Evolutionary conservation across 2,888 invertebrate genomes (phyloP), one percentile per base, ranked within the genome.

Genomic region (Meandrusa payeni): DNA sequence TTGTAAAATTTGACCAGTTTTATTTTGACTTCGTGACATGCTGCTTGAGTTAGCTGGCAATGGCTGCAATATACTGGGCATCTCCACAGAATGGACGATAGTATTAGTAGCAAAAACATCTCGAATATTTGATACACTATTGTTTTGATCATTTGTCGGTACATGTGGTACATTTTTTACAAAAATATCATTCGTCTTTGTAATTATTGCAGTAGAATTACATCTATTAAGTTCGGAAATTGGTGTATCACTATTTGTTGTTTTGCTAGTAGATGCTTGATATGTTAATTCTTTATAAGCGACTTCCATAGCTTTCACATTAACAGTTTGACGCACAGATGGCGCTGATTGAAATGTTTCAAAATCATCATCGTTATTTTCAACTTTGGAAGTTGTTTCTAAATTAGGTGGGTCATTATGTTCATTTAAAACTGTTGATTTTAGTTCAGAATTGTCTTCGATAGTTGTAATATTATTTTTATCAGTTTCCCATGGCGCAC

Each of bases 341-440:
- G 82, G 76, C 31, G 80, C 86, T 28, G 79, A 82, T 61, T 88
- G 82, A 58, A 87, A 88, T 60, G 76, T 81, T 56, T 85, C 78
- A 57, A 87, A 88, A 11, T 87, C 87, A 48, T 87, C 86, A 43
- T 82, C 79, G 22, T 50, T 34, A 38, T 38, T 47, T 2, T 43
- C 47, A n/a, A 17, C 26, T 13, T 38, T 45, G n/a, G 27, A 9
- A 6, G 23, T 36, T 24, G 26, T 41, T 36, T 19, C 5, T 15
- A 20, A 7, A 34, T 20, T 10, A 28, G 34, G 23, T 2, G 24
- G 24, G 2, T 46, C 34, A 27, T 24, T 47, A 40, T 20, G 9
- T 42, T 32, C 38, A 47, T 50, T 39, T 19, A 45, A 33, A 6
- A 9, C 15, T 13, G 7, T n/a, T 17, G 31, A 7, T 31, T 50